Conservation (phyloP, 1,140 invertebrate genomes). For the Drosophila sturtevanti region DNA sequence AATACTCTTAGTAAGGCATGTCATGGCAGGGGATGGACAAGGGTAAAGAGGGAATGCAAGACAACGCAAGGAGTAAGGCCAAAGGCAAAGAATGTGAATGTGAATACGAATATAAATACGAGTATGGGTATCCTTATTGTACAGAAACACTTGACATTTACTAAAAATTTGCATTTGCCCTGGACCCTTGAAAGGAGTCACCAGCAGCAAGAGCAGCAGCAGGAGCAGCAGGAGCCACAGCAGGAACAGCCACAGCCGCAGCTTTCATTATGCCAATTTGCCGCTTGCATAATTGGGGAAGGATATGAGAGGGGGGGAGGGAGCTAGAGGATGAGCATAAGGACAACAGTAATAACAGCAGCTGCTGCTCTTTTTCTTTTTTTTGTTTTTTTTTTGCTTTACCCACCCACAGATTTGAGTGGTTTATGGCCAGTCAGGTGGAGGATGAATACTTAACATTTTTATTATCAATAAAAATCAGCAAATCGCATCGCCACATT, state of each 20-base stretch:
- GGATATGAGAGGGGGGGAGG: not conserved
- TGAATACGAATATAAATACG: constrained; percentile 46
- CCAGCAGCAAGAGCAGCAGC: constrained; percentile 26
- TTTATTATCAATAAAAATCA: constrained; percentile 53
- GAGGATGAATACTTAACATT: constrained; percentile 30
- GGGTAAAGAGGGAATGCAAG: no score
- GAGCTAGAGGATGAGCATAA: no score
- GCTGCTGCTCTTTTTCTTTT: constrained; percentile 35
- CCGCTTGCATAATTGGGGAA: constrained; percentile 61
- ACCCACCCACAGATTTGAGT: constrained; percentile 11
- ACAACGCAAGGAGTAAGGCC: constrained; percentile 18
- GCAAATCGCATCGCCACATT: constrained; percentile 45
- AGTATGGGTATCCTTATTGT: constrained; percentile 26
- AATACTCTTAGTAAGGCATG: constrained; percentile 17
- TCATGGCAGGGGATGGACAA: not conserved
- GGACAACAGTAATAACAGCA: no score
- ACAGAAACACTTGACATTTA: constrained; percentile 54
- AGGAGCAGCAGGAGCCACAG: no score
- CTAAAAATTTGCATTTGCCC: constrained; percentile 64
- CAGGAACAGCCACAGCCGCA: constrained; percentile 30
- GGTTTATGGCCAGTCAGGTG: constrained; percentile 43
- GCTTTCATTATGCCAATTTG: constrained; percentile 59
- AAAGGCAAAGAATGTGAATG: constrained; percentile 16
- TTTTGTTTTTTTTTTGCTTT: no score
- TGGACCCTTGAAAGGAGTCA: constrained; percentile 67